Evolutionary conservation across 2,888 invertebrate species (phyloP), one percentile per base, ranked within the genome.

Genomic region (Dryobotodes eremita): DNA sequence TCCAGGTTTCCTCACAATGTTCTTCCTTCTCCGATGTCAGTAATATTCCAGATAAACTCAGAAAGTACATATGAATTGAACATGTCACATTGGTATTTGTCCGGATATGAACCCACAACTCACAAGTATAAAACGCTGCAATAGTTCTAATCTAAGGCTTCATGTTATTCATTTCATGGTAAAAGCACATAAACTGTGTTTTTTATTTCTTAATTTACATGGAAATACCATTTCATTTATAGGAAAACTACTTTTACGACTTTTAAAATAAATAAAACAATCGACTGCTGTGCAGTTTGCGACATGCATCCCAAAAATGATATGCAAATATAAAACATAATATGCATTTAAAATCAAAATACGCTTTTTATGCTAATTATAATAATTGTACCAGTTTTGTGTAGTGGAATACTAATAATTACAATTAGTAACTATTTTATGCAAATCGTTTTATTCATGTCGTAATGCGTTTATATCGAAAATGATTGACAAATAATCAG

Each of bases 261-360:
- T 17, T 42, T 15, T 55, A 10, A 55, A 23, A 48, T 17, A 74
- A 61, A 64, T 53, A 69, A 57, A 69, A 50, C n/a, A 57, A 77
- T 53, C 13, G 15, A 53, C 31, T 17, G n/a, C 8, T 31, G 46
- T n/a, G 4, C 50, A 57, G 13, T 36, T 55, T 31, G 20, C 48
- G 20, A 65, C 31, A 11, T 31, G 48, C 26, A 26, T 55, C 8
- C 13, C 15, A 42, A 53, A 69, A 46, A 36, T 23, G 0, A 62
- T 36, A 31, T 17, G 31, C 42, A 48, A 66, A 55, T 66, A 17
- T 48, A n/a, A 69, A 69, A 31, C 26, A 26, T 36, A 15, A 4
- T 26, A 69, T 55, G 50, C 57, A 69, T 83, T 69, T 83, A 11
- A 69, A 69, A 77, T 59, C 36, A 80, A 68, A 83, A 77, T 77